phyloP scores from a whole-genome alignment of 2,888 invertebrate species.

The Piscicola geometra region DNA sequence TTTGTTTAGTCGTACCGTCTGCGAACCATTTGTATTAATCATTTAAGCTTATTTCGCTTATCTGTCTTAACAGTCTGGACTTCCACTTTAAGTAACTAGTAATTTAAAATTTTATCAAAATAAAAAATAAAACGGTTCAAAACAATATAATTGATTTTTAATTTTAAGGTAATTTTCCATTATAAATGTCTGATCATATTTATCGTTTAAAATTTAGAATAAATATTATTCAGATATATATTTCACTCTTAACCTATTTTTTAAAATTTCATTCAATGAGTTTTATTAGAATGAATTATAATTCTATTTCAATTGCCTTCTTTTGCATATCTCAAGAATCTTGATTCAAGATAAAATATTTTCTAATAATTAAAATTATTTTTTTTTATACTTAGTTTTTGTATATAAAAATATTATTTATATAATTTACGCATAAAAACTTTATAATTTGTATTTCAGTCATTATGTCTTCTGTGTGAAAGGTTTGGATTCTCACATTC shows the following conservation, averaged over 20 bases:
- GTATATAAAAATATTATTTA: too few species aligned
- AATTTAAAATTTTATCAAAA: neutral
- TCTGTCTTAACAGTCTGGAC: neutral
- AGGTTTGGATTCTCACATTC: neutral
- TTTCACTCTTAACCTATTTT: too few species aligned
- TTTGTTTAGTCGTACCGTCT: neutral
- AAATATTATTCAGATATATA: too few species aligned
- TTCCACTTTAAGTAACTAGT: neutral
- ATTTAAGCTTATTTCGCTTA: neutral
- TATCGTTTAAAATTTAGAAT: neutral
- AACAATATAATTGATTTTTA: neutral
- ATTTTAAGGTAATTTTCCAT: constrained; percentile 1
- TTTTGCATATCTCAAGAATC: too few species aligned
- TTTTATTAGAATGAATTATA: too few species aligned
- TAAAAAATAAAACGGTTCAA: neutral
- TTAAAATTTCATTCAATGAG: too few species aligned
- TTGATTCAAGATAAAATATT: too few species aligned
- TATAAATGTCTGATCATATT: neutral
- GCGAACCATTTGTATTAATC: constrained; percentile 13
- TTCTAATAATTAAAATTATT: too few species aligned
- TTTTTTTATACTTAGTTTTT: too few species aligned
- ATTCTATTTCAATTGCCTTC: too few species aligned
- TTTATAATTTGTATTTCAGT: too few species aligned
- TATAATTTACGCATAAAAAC: too few species aligned
- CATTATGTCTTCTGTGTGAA: neutral